phyloP scores from a whole-genome alignment of 2,888 invertebrate species.

The Drosophila barbarae region DNA sequence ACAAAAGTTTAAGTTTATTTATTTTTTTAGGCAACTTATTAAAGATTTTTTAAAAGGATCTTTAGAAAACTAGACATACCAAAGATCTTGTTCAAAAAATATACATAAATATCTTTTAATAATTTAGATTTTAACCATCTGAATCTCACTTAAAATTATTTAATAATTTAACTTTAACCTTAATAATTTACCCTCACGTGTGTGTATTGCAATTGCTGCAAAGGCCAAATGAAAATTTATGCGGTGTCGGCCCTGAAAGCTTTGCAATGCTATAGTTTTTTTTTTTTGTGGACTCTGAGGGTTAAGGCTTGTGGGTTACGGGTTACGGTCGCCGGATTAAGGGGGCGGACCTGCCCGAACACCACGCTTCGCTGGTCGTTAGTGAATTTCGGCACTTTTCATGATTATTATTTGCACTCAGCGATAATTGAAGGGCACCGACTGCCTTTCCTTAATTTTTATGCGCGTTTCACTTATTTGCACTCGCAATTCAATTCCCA shows the following conservation, averaged over 20 bases:
- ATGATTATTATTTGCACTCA: constrained; percentile 74
- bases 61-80: neutral
- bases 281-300: constrained; percentile 19
- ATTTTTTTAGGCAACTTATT: neutral
- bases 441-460: constrained; percentile 55
- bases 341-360: constrained; percentile 10
- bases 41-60: neutral
- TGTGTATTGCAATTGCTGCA: constrained; percentile 35
- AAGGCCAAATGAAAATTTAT: constrained; percentile 65
- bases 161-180: neutral
- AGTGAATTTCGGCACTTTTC: constrained; percentile 66
- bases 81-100: neutral
- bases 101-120: no score
- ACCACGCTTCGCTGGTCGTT: constrained; percentile 55
- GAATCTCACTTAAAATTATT: neutral
- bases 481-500: constrained; percentile 18
- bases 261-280: constrained; percentile 43
- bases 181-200: constrained; percentile 4
- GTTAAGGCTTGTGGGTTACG: constrained; percentile 9
- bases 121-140: neutral
- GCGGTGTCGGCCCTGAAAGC: constrained; percentile 55
- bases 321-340: neutral
- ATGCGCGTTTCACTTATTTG: constrained; percentile 42
- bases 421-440: constrained; percentile 63
- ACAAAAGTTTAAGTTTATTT: constrained; percentile 1